These are phyloP conservation scores for Megatriorchis doriae DNA, from an alignment of 2,113 vertebrate species.

Conservation along the genomic window DNA sequence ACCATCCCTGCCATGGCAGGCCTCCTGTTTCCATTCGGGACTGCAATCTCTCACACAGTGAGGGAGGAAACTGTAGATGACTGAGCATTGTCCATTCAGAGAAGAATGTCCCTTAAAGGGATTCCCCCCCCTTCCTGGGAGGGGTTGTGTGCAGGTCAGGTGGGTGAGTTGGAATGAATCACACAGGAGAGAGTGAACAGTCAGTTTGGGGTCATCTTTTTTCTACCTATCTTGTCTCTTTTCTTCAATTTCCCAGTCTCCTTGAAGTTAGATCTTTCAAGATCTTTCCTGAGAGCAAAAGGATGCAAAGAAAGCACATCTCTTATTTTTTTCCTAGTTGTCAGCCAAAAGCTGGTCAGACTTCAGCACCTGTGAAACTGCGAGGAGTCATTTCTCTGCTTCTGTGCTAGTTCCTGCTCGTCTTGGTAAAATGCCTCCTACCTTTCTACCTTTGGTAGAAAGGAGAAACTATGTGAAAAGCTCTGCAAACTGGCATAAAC, in stretches of 20 bases:
- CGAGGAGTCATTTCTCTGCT: neutral
- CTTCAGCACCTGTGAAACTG: neutral
- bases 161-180: neutral
- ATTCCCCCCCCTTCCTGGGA: neutral
- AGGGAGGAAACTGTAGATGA: neutral
- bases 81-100: neutral
- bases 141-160: neutral
- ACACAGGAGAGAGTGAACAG: neutral
- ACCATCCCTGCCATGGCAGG: neutral
- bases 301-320: neutral
- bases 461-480: neutral
- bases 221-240: neutral
- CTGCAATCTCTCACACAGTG: neutral
- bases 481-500: neutral
- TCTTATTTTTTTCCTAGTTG: neutral
- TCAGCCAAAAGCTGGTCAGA: neutral
- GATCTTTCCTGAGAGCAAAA: constrained; percentile 8
- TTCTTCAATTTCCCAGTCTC: neutral
- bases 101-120: neutral
- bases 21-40: neutral
- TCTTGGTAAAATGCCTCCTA: neutral
- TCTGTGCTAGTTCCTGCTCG: neutral
- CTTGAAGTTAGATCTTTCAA: constrained; percentile 4
- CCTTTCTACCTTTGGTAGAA: neutral
- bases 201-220: neutral